Base-by-base conservation (phyloP, 2,113 vertebrate species). In the Sinocyclocheilus anshuiensis region DNA sequence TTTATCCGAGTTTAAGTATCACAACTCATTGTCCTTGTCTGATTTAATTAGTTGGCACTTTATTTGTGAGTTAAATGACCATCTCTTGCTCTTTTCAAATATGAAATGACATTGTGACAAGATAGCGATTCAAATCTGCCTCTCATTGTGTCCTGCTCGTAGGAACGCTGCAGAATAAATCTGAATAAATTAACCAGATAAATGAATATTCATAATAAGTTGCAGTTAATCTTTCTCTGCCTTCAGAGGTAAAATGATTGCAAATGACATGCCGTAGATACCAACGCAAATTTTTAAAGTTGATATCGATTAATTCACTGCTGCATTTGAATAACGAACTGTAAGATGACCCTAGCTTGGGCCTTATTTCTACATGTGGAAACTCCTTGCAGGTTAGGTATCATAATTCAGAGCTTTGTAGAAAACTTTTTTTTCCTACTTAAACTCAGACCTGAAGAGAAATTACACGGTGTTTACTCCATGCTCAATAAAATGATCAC, bases 21-120 rank as follows among this genome's bases (percentile, higher is more conserved):
- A 72, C 85, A 83, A 84, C 76, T 89, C 86, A 86, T 91, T 90
- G 88, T 90, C 75, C 89, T 89, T 85, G 63, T 85, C 81, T 85
- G 84, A 89, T 88, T 69, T 59, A 75, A 84, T 77, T 85, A 61
- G 81, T 65, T 77, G 45, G 53, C 67, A 69, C 90, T 72, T 88
- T 88, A 88, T 90, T 87, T 84, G 57, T 78, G 22, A 80, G n/a
- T 69, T 80, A 84, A 90, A 88, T 89, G 87, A 88, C 75, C 89
- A 87, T 87, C 78, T 82, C 48, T 61, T 84, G 65, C 86, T 74
- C 84, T 82, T 79, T 89, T 90, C 90, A 85, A 85, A 83, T 78
- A 79, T 82, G 76, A 81, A 90, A 86, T 42, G 87, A 87, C 87
- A 88, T 84, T 87, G 86, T 48, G 71, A 78, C 86, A 78, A 85